Evolutionary conservation across 2,797 vertebrate species (phyloP), one percentile per base, ranked within the genome.

Genomic region (Luscinia luscinia): DNA sequence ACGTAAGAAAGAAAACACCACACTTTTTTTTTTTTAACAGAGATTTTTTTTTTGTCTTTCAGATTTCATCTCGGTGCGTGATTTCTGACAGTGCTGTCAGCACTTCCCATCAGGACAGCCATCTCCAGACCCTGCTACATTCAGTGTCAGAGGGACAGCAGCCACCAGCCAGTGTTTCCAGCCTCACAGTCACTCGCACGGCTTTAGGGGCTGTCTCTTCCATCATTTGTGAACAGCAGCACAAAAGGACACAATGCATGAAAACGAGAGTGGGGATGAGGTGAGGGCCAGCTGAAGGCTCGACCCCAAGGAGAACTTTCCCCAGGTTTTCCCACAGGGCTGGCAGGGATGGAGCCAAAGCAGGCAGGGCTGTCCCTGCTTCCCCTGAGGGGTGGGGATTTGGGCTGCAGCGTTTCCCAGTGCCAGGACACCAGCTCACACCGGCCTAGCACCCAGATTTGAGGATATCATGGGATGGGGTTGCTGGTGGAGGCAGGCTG

Each of bases 221-320:
- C 94, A 94, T 84, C 73, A 11, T 82, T 95, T 70, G 97, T 88
- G 85, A 96, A 96, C 94, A 96, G 95, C 96, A 96, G 91, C 96
- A 96, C 97, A 96, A 93, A 95, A 95, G 94, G 96, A 97, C 95
- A 96, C 79, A 79, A 96, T 23, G 63, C 66, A 94, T 94, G 91
- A 93, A 97, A 89, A 95, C 9, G 18, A 95, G 90, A 66, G 59
- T 74, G 79, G 80, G 95, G 84, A 68, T 30, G 86, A 91, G 93
- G 64, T 84, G 38, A 86, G 87, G 85, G 64, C 70, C 84, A 63
- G 81, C 48, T 43, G 74, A 73, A 70, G 75, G 52, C 78, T 85
- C 0, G 1, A 48, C 72, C 79, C 45, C 9, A 51, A 88, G 84
- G 43, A 87, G 79, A 74, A 68, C 46, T 62, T 59, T n/a, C 58